phyloP scores from a whole-genome alignment of 2,797 vertebrate species.

The Acanthornis magna region DNA sequence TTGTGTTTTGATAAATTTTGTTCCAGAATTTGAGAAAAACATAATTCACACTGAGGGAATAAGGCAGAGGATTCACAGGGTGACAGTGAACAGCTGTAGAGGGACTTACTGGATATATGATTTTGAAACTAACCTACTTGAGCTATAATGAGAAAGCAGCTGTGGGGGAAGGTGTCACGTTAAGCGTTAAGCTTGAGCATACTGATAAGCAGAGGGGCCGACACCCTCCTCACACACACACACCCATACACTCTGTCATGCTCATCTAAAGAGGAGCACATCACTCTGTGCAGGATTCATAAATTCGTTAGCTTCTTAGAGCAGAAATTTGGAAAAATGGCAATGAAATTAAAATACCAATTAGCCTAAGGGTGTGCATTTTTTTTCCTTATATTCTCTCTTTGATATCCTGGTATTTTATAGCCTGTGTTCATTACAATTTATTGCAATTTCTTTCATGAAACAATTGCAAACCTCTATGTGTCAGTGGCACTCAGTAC shows the following conservation, averaged over 20 bases:
- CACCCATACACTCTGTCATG: background rate
- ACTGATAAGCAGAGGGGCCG: background rate
- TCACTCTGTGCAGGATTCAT: background rate
- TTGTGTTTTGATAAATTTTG: background rate
- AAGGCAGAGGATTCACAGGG: background rate
- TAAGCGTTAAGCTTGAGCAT: background rate
- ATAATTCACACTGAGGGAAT: background rate
- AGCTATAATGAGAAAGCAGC: background rate
- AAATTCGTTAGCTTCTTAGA: background rate
- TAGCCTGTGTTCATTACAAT: fast-evolving
- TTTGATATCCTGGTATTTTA: background rate
- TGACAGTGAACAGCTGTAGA: background rate
- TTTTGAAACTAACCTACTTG: slow-evolving; percentile 6
- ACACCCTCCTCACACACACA: background rate
- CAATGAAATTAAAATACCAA: background rate
- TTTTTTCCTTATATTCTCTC: background rate
- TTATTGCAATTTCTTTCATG: background rate
- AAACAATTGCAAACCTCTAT: background rate
- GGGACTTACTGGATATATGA: background rate
- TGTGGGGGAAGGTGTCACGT: background rate
- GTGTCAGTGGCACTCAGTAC: background rate
- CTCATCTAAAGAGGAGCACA: background rate
- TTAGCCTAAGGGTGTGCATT: background rate
- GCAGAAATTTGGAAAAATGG: background rate
- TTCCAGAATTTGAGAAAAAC: background rate